A percentile compares a stretch with the other conserved stretches of the same genome.
Conservation (phyloP, 2,113 vertebrate genomes). For the Cettia cetti region DNA sequence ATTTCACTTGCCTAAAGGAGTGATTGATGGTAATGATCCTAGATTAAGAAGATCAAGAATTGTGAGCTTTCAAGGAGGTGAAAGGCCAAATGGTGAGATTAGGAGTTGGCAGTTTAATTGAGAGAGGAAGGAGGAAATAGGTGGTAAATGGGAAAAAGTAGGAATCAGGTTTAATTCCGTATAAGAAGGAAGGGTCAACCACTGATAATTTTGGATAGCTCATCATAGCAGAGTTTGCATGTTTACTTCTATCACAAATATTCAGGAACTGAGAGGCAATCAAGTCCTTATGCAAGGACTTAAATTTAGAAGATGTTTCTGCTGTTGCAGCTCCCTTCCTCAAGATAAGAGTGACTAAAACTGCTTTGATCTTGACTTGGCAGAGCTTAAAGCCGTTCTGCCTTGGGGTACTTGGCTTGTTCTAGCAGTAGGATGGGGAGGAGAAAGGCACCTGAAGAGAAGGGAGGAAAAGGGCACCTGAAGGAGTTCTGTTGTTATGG, state of each 20-base stretch:
- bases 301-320: not conserved
- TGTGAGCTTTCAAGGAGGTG: not conserved
- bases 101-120: not conserved
- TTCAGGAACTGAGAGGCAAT: not conserved
- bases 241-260: not conserved
- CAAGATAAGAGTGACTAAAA: not conserved
- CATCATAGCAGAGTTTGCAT: not conserved
- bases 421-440: not conserved
- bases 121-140: not conserved
- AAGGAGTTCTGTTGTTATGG: not conserved
- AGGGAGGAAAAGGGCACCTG: not conserved
- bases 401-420: not conserved
- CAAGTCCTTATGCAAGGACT: not conserved
- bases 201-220: not conserved
- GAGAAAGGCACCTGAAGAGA: not conserved
- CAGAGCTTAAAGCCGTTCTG: not conserved
- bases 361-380: not conserved
- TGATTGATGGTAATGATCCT: conserved; percentile 29
- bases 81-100: conserved; percentile 28
- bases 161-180: not conserved
- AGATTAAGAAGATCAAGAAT: conserved; percentile 42
- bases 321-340: not conserved
- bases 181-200: not conserved
- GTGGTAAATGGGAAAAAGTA: not conserved
- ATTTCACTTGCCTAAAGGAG: not conserved